Evolutionary conservation across 2,888 invertebrate species (phyloP).

Genomic region (Scelioninae gen. 1): DNA sequence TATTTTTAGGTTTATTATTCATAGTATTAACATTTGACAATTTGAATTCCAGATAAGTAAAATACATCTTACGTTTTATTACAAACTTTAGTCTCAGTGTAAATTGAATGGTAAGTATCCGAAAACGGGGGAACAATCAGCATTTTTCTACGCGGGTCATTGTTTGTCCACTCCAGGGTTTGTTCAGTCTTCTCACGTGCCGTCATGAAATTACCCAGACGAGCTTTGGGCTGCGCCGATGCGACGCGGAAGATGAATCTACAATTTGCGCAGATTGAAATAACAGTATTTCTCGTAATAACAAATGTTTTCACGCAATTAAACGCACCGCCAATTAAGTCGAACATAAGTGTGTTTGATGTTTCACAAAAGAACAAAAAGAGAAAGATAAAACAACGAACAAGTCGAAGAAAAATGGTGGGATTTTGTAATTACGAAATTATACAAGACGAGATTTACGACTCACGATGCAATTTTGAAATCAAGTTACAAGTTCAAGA

Average conservation of each 20-base stretch:
- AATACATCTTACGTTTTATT: conserved; percentile 4
- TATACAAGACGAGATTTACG: conserved; percentile 31
- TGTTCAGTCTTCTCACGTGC: conserved; percentile 80
- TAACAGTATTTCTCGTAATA: conserved; percentile 66
- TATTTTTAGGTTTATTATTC: too few species aligned
- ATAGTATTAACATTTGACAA: too few species aligned
- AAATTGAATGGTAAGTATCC: conserved; percentile 69
- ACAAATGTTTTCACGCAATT: conserved; percentile 50
- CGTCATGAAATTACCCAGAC: conserved; percentile 78
- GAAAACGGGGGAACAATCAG: conserved; percentile 58
- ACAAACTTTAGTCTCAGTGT: conserved; percentile 33
- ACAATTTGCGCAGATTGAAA: conserved; percentile 70
- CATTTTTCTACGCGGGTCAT: conserved; percentile 52
- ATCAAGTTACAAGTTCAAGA: conserved; percentile 63
- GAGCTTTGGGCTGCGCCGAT: conserved; percentile 71
- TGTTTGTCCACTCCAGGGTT: conserved; percentile 57
- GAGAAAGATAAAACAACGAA: too few species aligned
- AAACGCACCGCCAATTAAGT: conserved; percentile 48
- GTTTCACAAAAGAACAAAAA: too few species aligned
- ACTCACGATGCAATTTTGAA: conserved; percentile 43
- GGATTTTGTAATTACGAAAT: conserved; percentile 38
- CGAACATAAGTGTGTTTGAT: background rate
- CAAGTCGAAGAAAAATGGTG: too few species aligned
- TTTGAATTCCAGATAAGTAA: too few species aligned
- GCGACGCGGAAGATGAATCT: conserved; percentile 71